Base-by-base conservation (phyloP, 2,888 invertebrate species). In the Eilema depressum region DNA sequence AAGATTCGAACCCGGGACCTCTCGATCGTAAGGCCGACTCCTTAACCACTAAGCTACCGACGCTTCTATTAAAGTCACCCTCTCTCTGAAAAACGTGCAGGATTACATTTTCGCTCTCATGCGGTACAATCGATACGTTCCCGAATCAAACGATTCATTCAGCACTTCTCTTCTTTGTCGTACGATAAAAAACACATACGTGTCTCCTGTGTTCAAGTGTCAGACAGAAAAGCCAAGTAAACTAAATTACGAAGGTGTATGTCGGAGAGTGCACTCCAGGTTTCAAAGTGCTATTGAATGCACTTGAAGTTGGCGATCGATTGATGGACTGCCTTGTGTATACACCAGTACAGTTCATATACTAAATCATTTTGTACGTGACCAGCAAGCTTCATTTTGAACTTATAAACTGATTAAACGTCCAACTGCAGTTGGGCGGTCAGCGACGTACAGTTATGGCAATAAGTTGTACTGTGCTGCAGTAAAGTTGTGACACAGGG, bases 401-500 rank as follows among this genome's bases (percentile, higher is more conserved):
- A 53, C n/a, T 53, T 53, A 53, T 53, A 63, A 63, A 41, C 41
- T 41, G 26, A 63, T 26, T 41, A 4, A 26, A 26, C 23, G 25
- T 63, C 63, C 26, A 26, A 20, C 20, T 41, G 20, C 37, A 41
- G 11, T 63, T 26, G 26, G 33, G 17, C 23, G 5, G 23, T 33
- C 23, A 8, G 37, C 37, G 37, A 41, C 10, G 37, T 41, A 41
- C 63, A 63, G 63, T 63, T 7, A 20, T 63, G 41, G 63, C 41
- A 63, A 10, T 26, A 63, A 63, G 63, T 63, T 63, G 41, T 14
- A 17, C 41, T 0, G 41, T 26, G 41, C 63, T 63, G 41, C 41
- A 63, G 26, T 63, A 37, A 63, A 63, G 41, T 63, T 63, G 37
- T 41, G 63, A 41, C 41, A 41, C 41, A 63, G 11, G 10, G 41